These are phyloP conservation scores for Lepidurus arcticus DNA, from an alignment of 1,140 invertebrate species.

Conservation along the genomic window DNA sequence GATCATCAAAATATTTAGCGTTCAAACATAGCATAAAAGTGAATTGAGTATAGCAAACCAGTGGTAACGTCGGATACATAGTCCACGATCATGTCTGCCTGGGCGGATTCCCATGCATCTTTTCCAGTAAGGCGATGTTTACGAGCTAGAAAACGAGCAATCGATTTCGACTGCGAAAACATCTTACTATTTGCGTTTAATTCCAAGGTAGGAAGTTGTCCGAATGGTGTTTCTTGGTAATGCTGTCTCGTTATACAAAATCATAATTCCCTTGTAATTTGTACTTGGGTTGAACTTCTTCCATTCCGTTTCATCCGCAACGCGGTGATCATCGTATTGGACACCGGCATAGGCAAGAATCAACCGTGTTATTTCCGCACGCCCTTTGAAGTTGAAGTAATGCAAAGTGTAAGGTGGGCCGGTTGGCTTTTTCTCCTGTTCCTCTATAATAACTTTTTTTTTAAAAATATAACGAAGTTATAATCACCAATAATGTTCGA, in stretches of 20 bases:
- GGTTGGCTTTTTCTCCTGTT: background rate
- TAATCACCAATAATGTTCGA: background rate
- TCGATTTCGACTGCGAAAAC: slow-evolving; percentile 58
- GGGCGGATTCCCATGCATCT: slow-evolving; percentile 57
- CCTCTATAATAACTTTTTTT: slow-evolving; percentile 1
- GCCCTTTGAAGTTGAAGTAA: slow-evolving; percentile 62
- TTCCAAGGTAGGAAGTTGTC: slow-evolving; percentile 60
- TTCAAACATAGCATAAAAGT: background rate
- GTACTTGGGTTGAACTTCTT: slow-evolving; percentile 48
- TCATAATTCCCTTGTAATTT: background rate
- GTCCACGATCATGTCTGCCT: slow-evolving; percentile 57
- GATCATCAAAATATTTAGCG: too few species aligned
- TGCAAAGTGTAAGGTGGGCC: slow-evolving; percentile 54
- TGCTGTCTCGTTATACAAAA: background rate
- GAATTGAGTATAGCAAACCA: slow-evolving; percentile 17
- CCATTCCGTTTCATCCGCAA: slow-evolving; percentile 48
- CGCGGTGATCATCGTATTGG: slow-evolving; percentile 63
- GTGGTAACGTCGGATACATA: slow-evolving; percentile 47
- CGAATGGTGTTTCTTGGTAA: slow-evolving; percentile 50
- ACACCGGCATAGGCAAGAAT: slow-evolving; percentile 61
- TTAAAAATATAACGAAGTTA: background rate
- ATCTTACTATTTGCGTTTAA: slow-evolving; percentile 53
- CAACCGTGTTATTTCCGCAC: slow-evolving; percentile 66
- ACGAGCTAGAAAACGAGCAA: slow-evolving; percentile 58
- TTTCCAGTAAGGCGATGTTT: slow-evolving; percentile 54